A percentile compares a stretch with the other conserved stretches of the same genome.
phyloP scores from a whole-genome alignment of 2,113 vertebrate genomes.

The Calonectris borealis region DNA sequence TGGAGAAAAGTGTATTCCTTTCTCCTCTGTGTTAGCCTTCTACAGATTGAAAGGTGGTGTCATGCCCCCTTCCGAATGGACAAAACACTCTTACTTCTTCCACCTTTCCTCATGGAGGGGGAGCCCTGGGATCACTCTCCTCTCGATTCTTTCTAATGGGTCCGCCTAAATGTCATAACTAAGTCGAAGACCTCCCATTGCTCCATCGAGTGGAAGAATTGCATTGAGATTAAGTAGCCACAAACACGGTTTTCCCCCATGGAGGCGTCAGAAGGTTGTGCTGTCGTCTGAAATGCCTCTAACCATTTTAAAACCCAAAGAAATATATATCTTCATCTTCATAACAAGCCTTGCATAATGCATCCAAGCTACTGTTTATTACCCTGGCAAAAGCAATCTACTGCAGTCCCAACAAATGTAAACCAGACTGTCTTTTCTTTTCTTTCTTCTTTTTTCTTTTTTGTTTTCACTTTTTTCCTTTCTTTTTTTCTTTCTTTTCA shows the following conservation, averaged over 20 bases:
- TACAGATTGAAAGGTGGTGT: not conserved
- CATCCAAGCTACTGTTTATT: conserved; percentile 21
- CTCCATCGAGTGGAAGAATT: not conserved
- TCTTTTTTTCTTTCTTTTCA: not conserved
- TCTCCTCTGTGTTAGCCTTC: not conserved
- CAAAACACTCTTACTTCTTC: not conserved
- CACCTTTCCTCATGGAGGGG: not conserved
- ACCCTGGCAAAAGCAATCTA: not conserved
- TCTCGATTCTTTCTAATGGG: not conserved
- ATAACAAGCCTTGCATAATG: conserved; percentile 12
- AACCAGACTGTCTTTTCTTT: not conserved
- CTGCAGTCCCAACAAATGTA: conserved; percentile 15
- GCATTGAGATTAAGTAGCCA: not conserved
- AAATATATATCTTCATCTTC: not conserved
- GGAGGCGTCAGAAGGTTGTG: not conserved
- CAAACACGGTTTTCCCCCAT: not conserved
- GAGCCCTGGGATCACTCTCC: not conserved
- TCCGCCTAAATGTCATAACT: not conserved
- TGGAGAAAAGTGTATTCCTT: not conserved
- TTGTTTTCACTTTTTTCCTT: not conserved
- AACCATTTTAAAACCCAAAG: not conserved
- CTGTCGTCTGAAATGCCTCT: not conserved
- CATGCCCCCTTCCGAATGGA: not conserved
- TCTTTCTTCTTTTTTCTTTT: not conserved
- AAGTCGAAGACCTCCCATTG: not conserved